Percentiles rank a stretch among this genome's conserved stretches.
phyloP scores from a whole-genome alignment of 1,140 invertebrate genomes.

The Papilio glaucus region DNA sequence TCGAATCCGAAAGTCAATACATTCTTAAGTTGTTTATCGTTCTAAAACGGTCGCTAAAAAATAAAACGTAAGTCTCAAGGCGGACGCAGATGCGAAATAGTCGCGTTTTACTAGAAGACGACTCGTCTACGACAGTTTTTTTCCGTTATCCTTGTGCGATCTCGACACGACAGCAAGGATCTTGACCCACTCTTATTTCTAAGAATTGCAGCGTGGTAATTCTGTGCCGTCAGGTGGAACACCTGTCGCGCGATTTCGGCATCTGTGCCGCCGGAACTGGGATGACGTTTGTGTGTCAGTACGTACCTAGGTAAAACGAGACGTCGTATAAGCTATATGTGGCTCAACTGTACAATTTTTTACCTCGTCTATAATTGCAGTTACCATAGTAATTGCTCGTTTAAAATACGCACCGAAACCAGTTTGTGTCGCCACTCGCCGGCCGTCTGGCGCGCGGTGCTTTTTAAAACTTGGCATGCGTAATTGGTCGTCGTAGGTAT shows the following conservation, averaged over 20 bases:
- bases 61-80: slow-evolving; percentile 1
- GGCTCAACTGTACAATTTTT: background rate
- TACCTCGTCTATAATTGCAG: slow-evolving; percentile 14
- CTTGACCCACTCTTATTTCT: slow-evolving; percentile 34
- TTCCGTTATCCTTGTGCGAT: slow-evolving; percentile 18
- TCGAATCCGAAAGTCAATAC: background rate
- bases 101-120: background rate
- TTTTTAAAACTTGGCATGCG: slow-evolving; percentile 30
- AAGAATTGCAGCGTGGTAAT: slow-evolving; percentile 20
- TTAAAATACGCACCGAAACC: slow-evolving; percentile 16
- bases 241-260: slow-evolving; percentile 24
- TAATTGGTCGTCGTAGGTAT: slow-evolving; percentile 25
- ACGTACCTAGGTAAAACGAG: background rate
- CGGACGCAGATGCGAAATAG: slow-evolving; percentile 36
- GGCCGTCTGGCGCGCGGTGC: background rate
- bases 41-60: slow-evolving; percentile 3
- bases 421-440: slow-evolving; percentile 12
- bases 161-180: slow-evolving; percentile 3
- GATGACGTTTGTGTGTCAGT: slow-evolving; percentile 7
- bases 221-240: background rate
- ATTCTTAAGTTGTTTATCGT: background rate
- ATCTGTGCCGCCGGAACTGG: slow-evolving; percentile 17
- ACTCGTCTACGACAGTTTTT: slow-evolving; percentile 30
- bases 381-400: slow-evolving; percentile 7
- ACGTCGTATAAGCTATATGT: slow-evolving; percentile 12